These are phyloP conservation scores for Apotomis betuletana DNA, from an alignment of 2,888 invertebrate species.

Conservation along the genomic window DNA sequence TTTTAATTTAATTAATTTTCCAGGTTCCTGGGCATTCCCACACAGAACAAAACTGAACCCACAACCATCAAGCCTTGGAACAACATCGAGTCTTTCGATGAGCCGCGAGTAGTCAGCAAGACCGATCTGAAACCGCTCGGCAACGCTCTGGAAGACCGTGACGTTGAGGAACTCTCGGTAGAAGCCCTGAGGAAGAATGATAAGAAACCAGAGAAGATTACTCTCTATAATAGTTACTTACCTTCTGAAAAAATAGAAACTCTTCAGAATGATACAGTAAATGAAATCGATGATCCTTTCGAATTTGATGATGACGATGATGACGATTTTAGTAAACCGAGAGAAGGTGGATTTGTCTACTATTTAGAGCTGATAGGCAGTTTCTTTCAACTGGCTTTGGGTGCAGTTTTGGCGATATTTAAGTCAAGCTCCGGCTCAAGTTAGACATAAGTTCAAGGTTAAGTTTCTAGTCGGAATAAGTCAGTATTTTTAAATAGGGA, in stretches of 20 bases:
- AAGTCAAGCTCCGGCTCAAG: slow-evolving; percentile 43
- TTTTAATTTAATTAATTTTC: slow-evolving; percentile 38
- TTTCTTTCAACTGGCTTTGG: slow-evolving; percentile 65
- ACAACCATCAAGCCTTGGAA: slow-evolving; percentile 56
- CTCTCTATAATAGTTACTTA: slow-evolving; percentile 63
- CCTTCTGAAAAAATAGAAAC: slow-evolving; percentile 51
- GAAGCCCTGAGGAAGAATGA: slow-evolving; percentile 59
- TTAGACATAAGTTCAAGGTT: slow-evolving; percentile 6
- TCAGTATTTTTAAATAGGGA: slow-evolving; percentile 22
- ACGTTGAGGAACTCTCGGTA: slow-evolving; percentile 69
- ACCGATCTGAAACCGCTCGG: slow-evolving; percentile 54
- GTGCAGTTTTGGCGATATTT: slow-evolving; percentile 63
- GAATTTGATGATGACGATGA: slow-evolving; percentile 45
- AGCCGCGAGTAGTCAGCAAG: slow-evolving; percentile 53
- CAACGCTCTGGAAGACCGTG: slow-evolving; percentile 63
- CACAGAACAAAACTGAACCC: slow-evolving; percentile 49
- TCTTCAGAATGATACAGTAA: slow-evolving; percentile 38
- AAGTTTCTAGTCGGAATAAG: slow-evolving; percentile 32
- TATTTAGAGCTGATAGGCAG: slow-evolving; percentile 69
- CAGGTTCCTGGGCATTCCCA: slow-evolving; percentile 67
- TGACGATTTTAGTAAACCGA: slow-evolving; percentile 44
- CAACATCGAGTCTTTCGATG: slow-evolving; percentile 64
- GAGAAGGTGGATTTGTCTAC: slow-evolving; percentile 60
- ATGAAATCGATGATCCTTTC: slow-evolving; percentile 44
- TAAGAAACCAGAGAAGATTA: slow-evolving; percentile 73